Conservation (phyloP, 2,797 vertebrate genomes). For the Prunella strophiata region DNA sequence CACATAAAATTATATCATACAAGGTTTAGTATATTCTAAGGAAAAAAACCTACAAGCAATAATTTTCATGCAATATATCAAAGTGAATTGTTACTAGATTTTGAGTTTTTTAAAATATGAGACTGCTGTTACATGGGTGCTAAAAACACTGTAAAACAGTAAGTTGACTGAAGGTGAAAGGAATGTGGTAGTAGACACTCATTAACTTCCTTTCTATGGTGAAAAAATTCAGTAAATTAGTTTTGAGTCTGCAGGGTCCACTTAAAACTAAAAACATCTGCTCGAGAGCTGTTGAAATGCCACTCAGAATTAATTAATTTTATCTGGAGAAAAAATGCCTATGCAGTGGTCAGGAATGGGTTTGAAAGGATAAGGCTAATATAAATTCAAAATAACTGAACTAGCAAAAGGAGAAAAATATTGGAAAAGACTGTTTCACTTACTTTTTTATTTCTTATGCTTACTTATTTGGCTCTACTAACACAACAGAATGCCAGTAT, state of each 20-base stretch:
- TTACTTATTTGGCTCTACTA: background rate
- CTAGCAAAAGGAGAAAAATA: background rate
- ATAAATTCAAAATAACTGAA: background rate
- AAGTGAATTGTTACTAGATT: background rate
- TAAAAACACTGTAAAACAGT: background rate
- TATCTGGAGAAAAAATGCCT: slow-evolving; percentile 17
- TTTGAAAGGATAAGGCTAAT: slow-evolving; percentile 14
- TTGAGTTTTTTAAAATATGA: background rate
- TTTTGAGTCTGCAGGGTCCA: background rate
- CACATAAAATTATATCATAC: background rate
- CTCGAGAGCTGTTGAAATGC: slow-evolving; percentile 10
- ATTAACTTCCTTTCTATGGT: background rate
- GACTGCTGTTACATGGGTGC: background rate
- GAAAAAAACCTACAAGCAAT: background rate
- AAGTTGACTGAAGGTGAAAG: background rate
- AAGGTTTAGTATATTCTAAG: background rate
- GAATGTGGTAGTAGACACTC: background rate
- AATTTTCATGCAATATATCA: background rate
- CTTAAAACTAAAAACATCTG: slow-evolving; percentile 52
- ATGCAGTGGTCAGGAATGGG: background rate
- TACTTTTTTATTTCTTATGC: background rate
- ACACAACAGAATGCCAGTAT: background rate
- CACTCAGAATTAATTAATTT: slow-evolving; percentile 18
- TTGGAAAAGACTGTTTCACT: background rate
- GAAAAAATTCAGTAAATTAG: slow-evolving; percentile 27